Percentiles rank a stretch among this genome's conserved stretches.
These are phyloP conservation scores for Pipistrellus pipistrellus DNA, from an alignment of 2,797 vertebrate genomes.

Conservation along the genomic window DNA sequence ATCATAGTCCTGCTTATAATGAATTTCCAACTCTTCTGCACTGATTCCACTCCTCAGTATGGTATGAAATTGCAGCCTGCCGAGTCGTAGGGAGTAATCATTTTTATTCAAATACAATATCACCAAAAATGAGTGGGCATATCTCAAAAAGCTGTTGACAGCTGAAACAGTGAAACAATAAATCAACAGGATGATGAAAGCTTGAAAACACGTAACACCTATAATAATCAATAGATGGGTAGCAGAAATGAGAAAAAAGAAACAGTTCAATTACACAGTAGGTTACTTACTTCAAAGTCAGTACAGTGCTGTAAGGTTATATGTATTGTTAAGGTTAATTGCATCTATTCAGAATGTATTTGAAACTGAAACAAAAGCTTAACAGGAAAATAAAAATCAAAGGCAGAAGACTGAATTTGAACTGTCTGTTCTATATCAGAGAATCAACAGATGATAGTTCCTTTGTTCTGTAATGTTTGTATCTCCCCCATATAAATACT, in stretches of 20 bases:
- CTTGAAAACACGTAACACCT: slow-evolving; percentile 79
- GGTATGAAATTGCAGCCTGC: slow-evolving; percentile 44
- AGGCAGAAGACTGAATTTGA: slow-evolving; percentile 75
- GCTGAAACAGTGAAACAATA: slow-evolving; percentile 80
- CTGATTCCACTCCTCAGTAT: neutral
- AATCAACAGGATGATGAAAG: slow-evolving; percentile 81
- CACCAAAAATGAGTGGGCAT: slow-evolving; percentile 74
- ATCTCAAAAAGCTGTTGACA: slow-evolving; percentile 82
- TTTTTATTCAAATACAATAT: slow-evolving; percentile 79
- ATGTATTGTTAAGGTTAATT: slow-evolving; percentile 86
- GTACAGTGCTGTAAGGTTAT: slow-evolving; percentile 83
- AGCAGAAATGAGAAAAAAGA: slow-evolving; percentile 74
- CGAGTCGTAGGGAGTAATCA: slow-evolving; percentile 71
- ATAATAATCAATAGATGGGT: slow-evolving; percentile 81
- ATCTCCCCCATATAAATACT: slow-evolving; percentile 49
- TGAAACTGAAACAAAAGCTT: slow-evolving; percentile 86
- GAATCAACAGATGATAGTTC: slow-evolving; percentile 59
- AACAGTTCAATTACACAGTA: slow-evolving; percentile 80
- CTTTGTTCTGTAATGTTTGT: slow-evolving; percentile 76
- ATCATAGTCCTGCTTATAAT: slow-evolving; percentile 52
- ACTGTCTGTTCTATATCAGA: slow-evolving; percentile 76
- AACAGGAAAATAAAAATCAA: slow-evolving; percentile 79
- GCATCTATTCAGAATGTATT: slow-evolving; percentile 80
- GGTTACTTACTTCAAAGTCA: slow-evolving; percentile 85
- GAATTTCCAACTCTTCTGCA: slow-evolving; percentile 58